Evolutionary conservation across 2,888 invertebrate species (phyloP), one percentile per base, ranked within the genome.

Genomic region (Drosophila heteroneura): DNA sequence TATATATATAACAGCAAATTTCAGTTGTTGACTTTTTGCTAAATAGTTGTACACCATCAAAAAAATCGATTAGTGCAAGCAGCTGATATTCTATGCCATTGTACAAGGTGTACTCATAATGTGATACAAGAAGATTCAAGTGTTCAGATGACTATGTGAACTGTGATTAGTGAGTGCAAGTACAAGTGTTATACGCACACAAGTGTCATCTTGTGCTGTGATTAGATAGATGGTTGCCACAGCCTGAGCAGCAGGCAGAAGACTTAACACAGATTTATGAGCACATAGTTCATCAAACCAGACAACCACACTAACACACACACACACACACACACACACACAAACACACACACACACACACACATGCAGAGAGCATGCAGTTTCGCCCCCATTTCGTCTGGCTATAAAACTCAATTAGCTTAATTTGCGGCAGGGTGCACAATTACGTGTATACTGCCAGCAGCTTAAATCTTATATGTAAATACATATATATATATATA

Each of bases 331-430:
- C 9, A 41, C 37, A 12, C 57, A 56, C 33, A 47, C 30, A 30
- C 59, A 56, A 37, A 63, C n/a, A 28, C 16, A 51, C 12, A 59
- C 26, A 41, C 37, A 37, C 28, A 7, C n/a, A 41, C 26, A 51
- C 0, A 41, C 10, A 22, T 1, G 32, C 9, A 22, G 10, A 59
- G n/a, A 32, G 3, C 28, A n/a, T 30, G 28, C n/a, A 28, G 39
- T 30, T 58, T 44, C 47, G 28, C 62, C 52, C 66, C 65, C 70
- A 64, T 71, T 66, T 59, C 59, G 63, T 68, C 72, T 77, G 66
- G 53, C 74, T 63, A 74, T 65, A 70, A 70, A 85, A 81, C 86
- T 78, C 81, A 85, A 88, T 84, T 84, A 83, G 76, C 82, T 67
- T 79, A 75, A 84, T 89, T 83, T 78, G 84, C 63, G 74, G 61